These are phyloP conservation scores for Pteria penguin DNA, from an alignment of 2,888 invertebrate genomes.

Conservation along the genomic window DNA sequence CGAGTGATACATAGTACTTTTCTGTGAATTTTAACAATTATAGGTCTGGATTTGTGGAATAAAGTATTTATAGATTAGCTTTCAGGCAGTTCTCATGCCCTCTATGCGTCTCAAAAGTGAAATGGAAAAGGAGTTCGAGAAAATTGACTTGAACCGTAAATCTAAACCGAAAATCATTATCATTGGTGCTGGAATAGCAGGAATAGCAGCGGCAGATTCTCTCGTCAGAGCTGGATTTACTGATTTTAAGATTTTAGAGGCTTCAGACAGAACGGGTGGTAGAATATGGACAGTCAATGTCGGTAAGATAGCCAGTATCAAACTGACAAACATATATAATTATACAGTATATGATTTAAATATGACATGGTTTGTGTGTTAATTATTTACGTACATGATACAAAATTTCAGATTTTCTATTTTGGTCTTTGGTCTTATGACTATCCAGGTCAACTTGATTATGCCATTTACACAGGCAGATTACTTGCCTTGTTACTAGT, in stretches of 20 bases:
- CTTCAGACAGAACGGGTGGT: slow-evolving; percentile 76
- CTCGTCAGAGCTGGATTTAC: slow-evolving; percentile 71
- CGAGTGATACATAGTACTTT: no score
- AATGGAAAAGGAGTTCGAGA: slow-evolving; percentile 49
- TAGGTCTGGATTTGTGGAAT: no score
- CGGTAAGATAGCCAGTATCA: slow-evolving; percentile 57
- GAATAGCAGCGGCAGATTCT: slow-evolving; percentile 74
- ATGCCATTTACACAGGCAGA: no score
- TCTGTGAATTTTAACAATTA: no score
- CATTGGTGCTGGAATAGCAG: slow-evolving; percentile 78
- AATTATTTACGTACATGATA: no score
- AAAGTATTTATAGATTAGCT: not conserved
- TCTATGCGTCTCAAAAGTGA: slow-evolving; percentile 12
- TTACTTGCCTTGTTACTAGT: no score
- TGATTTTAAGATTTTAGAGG: slow-evolving; percentile 77
- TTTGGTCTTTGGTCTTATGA: no score
- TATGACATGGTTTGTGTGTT: no score
- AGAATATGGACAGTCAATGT: slow-evolving; percentile 77
- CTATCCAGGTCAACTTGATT: no score
- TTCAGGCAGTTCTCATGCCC: not conserved
- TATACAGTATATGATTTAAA: no score
- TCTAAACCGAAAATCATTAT: slow-evolving; percentile 71
- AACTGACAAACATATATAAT: no score
- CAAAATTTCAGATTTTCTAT: no score
- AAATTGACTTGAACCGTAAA: slow-evolving; percentile 43